A percentile compares a stretch with the other conserved stretches of the same genome.
phyloP scores from a whole-genome alignment of 2,888 invertebrate genomes.

The Limenitis camilla region DNA sequence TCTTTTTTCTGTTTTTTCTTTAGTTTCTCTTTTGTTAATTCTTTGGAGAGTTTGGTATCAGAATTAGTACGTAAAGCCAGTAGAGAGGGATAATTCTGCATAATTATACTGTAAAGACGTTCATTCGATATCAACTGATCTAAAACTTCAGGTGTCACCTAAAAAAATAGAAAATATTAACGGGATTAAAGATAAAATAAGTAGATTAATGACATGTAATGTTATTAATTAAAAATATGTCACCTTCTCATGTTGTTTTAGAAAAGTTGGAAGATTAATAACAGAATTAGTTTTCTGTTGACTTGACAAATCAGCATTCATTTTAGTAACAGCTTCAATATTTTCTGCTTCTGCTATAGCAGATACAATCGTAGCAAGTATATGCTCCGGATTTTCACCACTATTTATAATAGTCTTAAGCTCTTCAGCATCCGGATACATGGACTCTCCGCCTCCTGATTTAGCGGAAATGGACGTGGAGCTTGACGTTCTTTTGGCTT shows the following conservation, averaged over 20 bases:
- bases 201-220: neutral
- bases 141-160: constrained; percentile 83
- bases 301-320: constrained; percentile 59
- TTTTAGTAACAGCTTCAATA: constrained; percentile 60
- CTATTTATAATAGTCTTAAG: constrained; percentile 81
- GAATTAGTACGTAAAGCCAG: constrained; percentile 78
- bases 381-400: constrained; percentile 79
- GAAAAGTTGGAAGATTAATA: constrained; percentile 86
- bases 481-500: constrained; percentile 70
- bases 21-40: constrained; percentile 35
- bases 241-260: constrained; percentile 83
- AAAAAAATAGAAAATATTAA: constrained; percentile 22
- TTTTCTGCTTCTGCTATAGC: constrained; percentile 72
- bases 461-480: constrained; percentile 68
- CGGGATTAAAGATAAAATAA: neutral
- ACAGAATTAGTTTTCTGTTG: constrained; percentile 77
- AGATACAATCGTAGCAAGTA: constrained; percentile 76
- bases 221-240: constrained; percentile 11
- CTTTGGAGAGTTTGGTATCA: constrained; percentile 74
- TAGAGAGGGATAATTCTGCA: constrained; percentile 83
- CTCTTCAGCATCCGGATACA: constrained; percentile 78
- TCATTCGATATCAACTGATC: constrained; percentile 78
- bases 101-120: constrained; percentile 79
- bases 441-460: constrained; percentile 67
- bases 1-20: constrained; percentile 43